phyloP scores from a whole-genome alignment of 1,140 invertebrate genomes.

The Ylistrum balloti region DNA sequence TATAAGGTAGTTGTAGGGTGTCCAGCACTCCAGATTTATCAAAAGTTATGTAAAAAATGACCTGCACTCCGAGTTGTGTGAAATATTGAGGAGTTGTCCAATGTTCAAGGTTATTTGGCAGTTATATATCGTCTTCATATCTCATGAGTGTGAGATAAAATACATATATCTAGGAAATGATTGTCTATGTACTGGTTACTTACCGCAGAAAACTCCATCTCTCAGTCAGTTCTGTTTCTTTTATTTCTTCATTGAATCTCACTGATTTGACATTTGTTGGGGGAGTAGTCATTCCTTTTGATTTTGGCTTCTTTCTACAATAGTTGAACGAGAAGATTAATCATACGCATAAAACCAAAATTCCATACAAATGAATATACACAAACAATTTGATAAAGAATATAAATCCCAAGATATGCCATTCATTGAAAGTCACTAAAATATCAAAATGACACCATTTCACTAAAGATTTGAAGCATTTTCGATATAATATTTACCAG shows the following conservation, averaged over 20 bases:
- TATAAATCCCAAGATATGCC: background rate
- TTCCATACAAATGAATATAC: background rate
- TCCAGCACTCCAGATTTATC: too few relatives aligned
- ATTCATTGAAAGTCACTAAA: background rate
- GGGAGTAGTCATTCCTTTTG: constrained; percentile 38
- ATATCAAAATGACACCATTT: background rate
- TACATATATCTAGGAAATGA: too few relatives aligned
- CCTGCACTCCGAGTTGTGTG: too few relatives aligned
- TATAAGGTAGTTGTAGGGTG: too few relatives aligned
- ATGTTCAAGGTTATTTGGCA: too few relatives aligned
- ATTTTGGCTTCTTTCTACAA: background rate
- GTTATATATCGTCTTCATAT: too few relatives aligned
- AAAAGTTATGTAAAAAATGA: too few relatives aligned
- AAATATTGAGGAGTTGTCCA: too few relatives aligned
- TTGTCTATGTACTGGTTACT: background rate
- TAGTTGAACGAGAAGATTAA: background rate
- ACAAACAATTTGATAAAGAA: too few relatives aligned
- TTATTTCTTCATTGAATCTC: constrained; percentile 46
- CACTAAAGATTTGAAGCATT: background rate
- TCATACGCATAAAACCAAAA: background rate
- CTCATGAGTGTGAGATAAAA: too few relatives aligned
- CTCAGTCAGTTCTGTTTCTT: constrained; percentile 55
- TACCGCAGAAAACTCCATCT: constrained; percentile 65
- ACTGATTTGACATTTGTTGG: constrained; percentile 40
- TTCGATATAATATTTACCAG: background rate